A percentile compares a stretch with the other conserved stretches of the same genome.
Conservation (phyloP, 2,888 invertebrate genomes). For the Drosophila cracens region DNA sequence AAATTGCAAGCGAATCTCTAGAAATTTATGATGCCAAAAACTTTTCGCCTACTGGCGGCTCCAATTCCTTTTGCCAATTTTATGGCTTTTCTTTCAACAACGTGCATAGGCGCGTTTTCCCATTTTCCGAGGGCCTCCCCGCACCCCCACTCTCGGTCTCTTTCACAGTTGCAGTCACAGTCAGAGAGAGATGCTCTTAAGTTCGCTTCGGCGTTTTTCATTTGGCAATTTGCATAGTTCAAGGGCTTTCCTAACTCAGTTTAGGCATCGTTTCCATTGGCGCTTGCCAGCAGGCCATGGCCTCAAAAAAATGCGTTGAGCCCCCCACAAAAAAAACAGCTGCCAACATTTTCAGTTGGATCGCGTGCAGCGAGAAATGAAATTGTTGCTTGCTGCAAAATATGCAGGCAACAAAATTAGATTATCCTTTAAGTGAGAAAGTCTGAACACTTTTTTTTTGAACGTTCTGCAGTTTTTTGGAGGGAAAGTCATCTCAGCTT, state of each 20-base stretch:
- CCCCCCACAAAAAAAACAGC: constrained; percentile 24
- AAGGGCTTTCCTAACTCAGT: constrained; percentile 67
- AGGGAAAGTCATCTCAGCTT: constrained; percentile 2
- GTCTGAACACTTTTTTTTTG: not conserved
- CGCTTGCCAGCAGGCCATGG: constrained; percentile 43
- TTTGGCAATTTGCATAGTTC: constrained; percentile 74
- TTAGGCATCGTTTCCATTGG: constrained; percentile 45
- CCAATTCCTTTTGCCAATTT: constrained; percentile 10
- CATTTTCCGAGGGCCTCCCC: not conserved
- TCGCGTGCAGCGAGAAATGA: constrained; percentile 45
- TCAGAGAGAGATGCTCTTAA: constrained; percentile 29
- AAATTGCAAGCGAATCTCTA: constrained; percentile 17
- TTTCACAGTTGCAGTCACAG: constrained; percentile 1
- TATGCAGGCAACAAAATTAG: constrained; percentile 60
- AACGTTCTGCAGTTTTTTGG: not conserved
- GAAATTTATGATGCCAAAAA: constrained; percentile 14
- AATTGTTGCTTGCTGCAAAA: constrained; percentile 64
- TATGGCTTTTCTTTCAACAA: constrained; percentile 33
- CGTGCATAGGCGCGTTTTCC: constrained; percentile 40
- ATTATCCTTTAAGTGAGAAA: constrained; percentile 37
- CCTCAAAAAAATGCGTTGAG: constrained; percentile 3
- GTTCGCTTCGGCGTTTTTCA: constrained; percentile 58
- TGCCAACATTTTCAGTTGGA: constrained; percentile 49
- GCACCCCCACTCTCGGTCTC: not conserved
- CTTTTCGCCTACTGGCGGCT: constrained; percentile 15